Evolutionary conservation across 2,888 invertebrate genomes (phyloP).

Genomic region (Chrysodeixis includens): DNA sequence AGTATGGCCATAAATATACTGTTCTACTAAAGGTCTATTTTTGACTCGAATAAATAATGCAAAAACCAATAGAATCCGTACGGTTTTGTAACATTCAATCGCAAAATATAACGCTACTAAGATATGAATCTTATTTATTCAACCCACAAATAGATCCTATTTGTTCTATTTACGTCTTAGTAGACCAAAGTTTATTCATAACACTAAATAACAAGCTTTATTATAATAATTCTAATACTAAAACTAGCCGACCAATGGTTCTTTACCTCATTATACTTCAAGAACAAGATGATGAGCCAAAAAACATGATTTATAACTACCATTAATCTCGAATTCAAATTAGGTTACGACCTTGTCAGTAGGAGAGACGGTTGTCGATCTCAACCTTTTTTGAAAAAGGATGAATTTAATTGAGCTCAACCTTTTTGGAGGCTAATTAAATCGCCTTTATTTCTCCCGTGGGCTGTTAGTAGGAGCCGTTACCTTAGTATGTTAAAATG

Average conservation of each 20-base stretch:
- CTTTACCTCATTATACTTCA: conserved; percentile 38
- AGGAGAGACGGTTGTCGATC: conserved; percentile 41
- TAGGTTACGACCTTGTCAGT: conserved; percentile 37
- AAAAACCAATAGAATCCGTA: too few relatives aligned
- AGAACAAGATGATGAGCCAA: conserved; percentile 34
- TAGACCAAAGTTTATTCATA: not conserved
- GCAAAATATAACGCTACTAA: too few relatives aligned
- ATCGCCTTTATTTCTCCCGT: conserved; percentile 38
- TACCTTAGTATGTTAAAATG: not conserved
- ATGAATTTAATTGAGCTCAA: conserved; percentile 42
- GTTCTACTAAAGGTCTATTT: too few relatives aligned
- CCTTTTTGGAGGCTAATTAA: conserved; percentile 53
- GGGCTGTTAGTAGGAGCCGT: conserved; percentile 19
- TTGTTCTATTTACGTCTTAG: not conserved
- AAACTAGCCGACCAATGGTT: conserved; percentile 20
- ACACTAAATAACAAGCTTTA: not conserved
- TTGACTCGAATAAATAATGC: too few relatives aligned
- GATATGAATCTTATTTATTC: not conserved
- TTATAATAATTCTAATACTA: conserved; percentile 13
- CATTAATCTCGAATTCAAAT: conserved; percentile 52
- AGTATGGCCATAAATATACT: too few relatives aligned
- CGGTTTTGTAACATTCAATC: too few relatives aligned
- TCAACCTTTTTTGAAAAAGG: conserved; percentile 34
- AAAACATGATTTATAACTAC: conserved; percentile 48
- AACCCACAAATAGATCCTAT: not conserved